Evolutionary conservation across 2,888 invertebrate genomes (phyloP).

Genomic region (Hypercompe scribonia): DNA sequence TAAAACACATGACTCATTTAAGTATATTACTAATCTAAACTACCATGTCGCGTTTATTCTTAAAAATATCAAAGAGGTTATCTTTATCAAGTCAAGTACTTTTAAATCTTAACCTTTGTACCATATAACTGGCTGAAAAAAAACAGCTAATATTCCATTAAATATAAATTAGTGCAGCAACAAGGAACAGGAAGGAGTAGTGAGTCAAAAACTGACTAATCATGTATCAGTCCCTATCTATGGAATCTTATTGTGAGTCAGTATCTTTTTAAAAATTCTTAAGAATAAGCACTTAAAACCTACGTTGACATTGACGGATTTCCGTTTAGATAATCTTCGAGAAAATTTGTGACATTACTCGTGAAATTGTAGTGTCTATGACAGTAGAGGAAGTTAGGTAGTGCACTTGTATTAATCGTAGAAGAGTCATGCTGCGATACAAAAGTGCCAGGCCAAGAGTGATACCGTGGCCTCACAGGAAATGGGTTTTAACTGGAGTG

Average conservation of each 20-base stretch:
- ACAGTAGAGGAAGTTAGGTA: background rate
- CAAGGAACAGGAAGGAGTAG: background rate
- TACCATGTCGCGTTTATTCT: background rate
- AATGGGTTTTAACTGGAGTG: background rate
- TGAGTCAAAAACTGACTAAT: slow-evolving; percentile 3
- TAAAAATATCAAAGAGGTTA: background rate
- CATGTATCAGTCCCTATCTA: background rate
- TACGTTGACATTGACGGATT: slow-evolving; percentile 2
- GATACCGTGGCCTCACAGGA: background rate
- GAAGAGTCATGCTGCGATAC: background rate
- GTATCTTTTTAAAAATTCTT: background rate
- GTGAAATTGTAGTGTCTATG: background rate
- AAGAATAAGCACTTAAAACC: slow-evolving; percentile 1
- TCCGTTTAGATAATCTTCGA: slow-evolving; percentile 1
- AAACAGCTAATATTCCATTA: background rate
- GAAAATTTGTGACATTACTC: background rate
- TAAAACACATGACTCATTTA: background rate
- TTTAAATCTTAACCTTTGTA: background rate
- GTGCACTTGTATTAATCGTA: background rate
- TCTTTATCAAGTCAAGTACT: background rate
- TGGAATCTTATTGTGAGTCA: slow-evolving; percentile 11
- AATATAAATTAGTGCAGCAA: background rate
- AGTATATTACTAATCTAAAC: background rate
- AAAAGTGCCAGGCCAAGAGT: no score
- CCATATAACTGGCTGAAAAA: background rate